A percentile compares a stretch with the other conserved stretches of the same genome.
Evolutionary conservation across 2,113 vertebrate species (phyloP).

Genomic region (Nesogale talazaci): DNA sequence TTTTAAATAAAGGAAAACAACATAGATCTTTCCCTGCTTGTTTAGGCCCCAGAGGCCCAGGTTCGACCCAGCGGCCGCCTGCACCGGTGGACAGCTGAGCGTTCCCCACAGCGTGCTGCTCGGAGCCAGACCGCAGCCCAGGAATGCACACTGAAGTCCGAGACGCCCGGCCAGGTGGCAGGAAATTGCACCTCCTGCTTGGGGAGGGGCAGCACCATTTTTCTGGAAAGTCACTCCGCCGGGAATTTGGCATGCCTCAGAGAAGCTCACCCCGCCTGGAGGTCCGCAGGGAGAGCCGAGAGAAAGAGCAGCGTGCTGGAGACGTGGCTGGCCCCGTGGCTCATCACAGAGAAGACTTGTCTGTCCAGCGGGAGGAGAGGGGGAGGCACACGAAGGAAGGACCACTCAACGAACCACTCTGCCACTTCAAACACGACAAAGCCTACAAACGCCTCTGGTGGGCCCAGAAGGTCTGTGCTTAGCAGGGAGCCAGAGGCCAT

Average conservation of each 20-base stretch:
- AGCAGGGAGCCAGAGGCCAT: no score
- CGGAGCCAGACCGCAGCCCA: neutral
- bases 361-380: neutral
- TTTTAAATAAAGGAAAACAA: slow-evolving; percentile 55
- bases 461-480: no score
- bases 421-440: neutral
- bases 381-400: neutral
- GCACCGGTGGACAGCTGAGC: neutral
- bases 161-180: neutral
- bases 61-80: neutral
- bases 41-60: neutral
- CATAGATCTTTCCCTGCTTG: slow-evolving; percentile 36
- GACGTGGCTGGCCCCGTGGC: neutral
- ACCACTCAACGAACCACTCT: fast-evolving
- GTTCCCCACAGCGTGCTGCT: fast-evolving
- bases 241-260: neutral
- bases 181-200: fast-evolving
- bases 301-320: neutral
- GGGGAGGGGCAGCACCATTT: fast-evolving
- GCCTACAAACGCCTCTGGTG: neutral
- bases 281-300: no score
- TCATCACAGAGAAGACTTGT: neutral
- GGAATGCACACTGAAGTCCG: fast-evolving
- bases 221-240: neutral
- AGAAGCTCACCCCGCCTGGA: neutral